These are phyloP conservation scores for Mongoloraphidia duomilia DNA, from an alignment of 2,888 invertebrate genomes.

Conservation along the genomic window DNA sequence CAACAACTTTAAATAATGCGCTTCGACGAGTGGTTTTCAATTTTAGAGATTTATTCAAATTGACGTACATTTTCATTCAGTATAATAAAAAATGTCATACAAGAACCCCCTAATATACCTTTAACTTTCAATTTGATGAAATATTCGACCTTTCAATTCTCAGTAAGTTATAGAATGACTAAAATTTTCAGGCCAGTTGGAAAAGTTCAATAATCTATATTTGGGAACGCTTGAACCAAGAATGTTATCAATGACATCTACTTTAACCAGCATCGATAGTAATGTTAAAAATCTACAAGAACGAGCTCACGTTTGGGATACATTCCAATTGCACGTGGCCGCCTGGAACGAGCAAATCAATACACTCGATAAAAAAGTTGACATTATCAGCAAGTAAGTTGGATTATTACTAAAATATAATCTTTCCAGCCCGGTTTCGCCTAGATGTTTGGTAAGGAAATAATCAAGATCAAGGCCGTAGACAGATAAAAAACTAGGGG, in stretches of 20 bases:
- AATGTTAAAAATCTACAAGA: slow-evolving; percentile 34
- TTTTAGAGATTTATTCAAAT: too few species aligned
- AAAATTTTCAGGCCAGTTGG: slow-evolving; percentile 24
- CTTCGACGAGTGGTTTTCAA: too few species aligned
- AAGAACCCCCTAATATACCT: too few species aligned
- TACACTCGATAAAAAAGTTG: slow-evolving; percentile 34
- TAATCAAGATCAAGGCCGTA: too few species aligned
- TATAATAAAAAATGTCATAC: too few species aligned
- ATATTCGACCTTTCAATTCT: too few species aligned
- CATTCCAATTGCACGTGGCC: slow-evolving; percentile 35
- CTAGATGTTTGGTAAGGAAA: not conserved
- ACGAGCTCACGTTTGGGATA: slow-evolving; percentile 36
- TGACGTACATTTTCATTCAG: too few species aligned
- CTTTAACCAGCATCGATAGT: slow-evolving; percentile 29
- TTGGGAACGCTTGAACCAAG: slow-evolving; percentile 30
- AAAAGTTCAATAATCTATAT: slow-evolving; percentile 29
- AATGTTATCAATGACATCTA: slow-evolving; percentile 26
- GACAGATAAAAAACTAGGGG: too few species aligned
- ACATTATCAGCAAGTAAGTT: slow-evolving; percentile 30
- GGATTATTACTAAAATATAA: not conserved
- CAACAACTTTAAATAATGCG: too few species aligned
- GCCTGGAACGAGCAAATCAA: slow-evolving; percentile 39
- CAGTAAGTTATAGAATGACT: not conserved
- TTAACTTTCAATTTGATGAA: too few species aligned
- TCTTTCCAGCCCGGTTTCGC: not conserved